phyloP scores from a whole-genome alignment of 2,797 vertebrate species.

The Epinephelus awoara region DNA sequence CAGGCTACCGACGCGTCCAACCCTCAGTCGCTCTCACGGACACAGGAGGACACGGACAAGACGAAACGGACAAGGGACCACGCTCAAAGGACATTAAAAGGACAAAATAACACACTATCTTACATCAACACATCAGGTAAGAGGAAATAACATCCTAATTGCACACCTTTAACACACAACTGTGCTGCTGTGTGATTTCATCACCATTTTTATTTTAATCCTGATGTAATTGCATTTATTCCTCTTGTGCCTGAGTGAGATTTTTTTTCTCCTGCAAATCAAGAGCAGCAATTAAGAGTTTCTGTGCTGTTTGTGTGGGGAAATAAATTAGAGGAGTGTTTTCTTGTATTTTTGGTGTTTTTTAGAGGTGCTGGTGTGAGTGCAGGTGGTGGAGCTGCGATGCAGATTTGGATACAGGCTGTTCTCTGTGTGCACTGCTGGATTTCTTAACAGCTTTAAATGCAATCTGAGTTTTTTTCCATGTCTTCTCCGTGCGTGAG shows the following conservation, averaged over 20 bases:
- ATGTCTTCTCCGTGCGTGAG: not conserved
- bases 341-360: not conserved
- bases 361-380: not conserved
- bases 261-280: not conserved
- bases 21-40: constrained; percentile 75
- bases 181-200: not conserved
- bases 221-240: not conserved
- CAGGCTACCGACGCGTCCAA: constrained; percentile 71
- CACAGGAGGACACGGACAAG: constrained; percentile 72
- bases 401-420: constrained; percentile 7
- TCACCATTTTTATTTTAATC: not conserved
- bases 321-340: not conserved
- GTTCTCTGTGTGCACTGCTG: constrained; percentile 5
- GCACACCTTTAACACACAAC: not conserved
- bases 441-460: not conserved
- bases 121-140: constrained; percentile 75
- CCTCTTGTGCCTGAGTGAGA: constrained; percentile 1
- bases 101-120: constrained; percentile 55
- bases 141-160: constrained; percentile 2
- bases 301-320: too few relatives aligned
- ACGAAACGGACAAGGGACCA: constrained; percentile 71
- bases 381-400: constrained; percentile 25
- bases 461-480: not conserved
- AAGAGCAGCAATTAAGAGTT: not conserved
- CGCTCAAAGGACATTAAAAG: constrained; percentile 74